A percentile compares a stretch with the other conserved stretches of the same genome.
Evolutionary conservation across 2,888 invertebrate genomes (phyloP).

Genomic region (Osmoderma eremita): DNA sequence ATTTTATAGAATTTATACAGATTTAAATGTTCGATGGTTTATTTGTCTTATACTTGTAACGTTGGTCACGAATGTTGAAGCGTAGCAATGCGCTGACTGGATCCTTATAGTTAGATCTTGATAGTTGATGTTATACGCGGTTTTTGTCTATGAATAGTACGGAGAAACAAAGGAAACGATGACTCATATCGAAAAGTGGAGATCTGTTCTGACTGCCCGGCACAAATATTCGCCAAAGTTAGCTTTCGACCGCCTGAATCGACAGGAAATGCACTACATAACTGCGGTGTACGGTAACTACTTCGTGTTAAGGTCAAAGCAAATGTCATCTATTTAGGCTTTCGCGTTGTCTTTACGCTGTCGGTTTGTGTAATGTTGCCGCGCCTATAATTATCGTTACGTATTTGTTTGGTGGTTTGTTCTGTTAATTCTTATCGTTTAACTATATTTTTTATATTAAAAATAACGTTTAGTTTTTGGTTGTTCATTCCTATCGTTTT

Average conservation of each 20-base stretch:
- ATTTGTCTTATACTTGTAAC: background rate
- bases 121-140: constrained; percentile 5
- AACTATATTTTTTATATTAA: too few relatives aligned
- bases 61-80: constrained; percentile 9
- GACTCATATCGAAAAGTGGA: constrained; percentile 6
- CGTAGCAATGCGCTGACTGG: constrained; percentile 18
- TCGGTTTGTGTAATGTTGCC: too few relatives aligned
- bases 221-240: constrained; percentile 17
- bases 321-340: too few relatives aligned
- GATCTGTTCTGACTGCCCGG: constrained; percentile 1
- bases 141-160: constrained; percentile 28
- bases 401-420: too few relatives aligned
- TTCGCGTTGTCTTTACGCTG: too few relatives aligned
- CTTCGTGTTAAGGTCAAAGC: background rate
- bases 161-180: constrained; percentile 25
- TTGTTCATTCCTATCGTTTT: too few relatives aligned
- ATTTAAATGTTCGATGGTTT: background rate
- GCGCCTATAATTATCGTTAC: too few relatives aligned
- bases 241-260: background rate
- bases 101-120: constrained; percentile 17
- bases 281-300: constrained; percentile 3
- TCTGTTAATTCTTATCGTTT: too few relatives aligned
- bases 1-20: too few relatives aligned
- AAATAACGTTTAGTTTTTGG: too few relatives aligned
- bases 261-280: constrained; percentile 24